Base-by-base conservation (phyloP, 2,888 invertebrate species). In the Drosophila mercatorum region DNA sequence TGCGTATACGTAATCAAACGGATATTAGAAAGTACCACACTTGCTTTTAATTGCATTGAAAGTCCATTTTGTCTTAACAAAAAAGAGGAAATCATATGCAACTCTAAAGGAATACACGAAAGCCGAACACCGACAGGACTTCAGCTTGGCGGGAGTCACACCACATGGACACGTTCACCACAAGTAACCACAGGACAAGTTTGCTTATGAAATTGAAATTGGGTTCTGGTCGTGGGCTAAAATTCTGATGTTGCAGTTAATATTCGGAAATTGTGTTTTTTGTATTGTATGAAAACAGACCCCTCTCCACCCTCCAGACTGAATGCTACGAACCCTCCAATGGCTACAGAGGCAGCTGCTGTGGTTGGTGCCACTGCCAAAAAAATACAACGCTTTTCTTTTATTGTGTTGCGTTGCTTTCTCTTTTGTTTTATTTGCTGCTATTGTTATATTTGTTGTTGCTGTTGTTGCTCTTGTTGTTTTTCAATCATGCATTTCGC, bases 401-500 rank as follows among this genome's bases (percentile, higher is more conserved):
- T 70, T 67, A 60, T 67, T 77, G 60, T 67, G 72, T 72, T 80
- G 77, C 72, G 76, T 68, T 71, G 66, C 51, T 57, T 58, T 60
- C 11, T 8, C 47, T 65, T 62, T 59, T 65, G 34, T 53, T 68
- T 57, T 61, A 26, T 59, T 49, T 51, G 52, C 58, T 60, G 75
- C 47, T 34, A 3, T 65, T 47, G 22, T 53, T 36, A 10, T 59
- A 57, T 12, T 56, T 26, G 11, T 49, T 43, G 26, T 38, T 59
- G 2, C 70, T 79, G 64, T 52, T 76, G 26, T 49, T 76, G 26
- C 40, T 79, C n/a, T 40, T 58, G 44, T 52, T 87, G 59, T 70
- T 66, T 87, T 89, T 82, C 73, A 89, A 84, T 84, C 89, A 77
- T 82, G 88, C 88, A 84, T 81, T 86, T 72, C 77, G 88, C 84